Base-by-base conservation (phyloP, 2,888 invertebrate species). In the Pollenia amentaria region DNA sequence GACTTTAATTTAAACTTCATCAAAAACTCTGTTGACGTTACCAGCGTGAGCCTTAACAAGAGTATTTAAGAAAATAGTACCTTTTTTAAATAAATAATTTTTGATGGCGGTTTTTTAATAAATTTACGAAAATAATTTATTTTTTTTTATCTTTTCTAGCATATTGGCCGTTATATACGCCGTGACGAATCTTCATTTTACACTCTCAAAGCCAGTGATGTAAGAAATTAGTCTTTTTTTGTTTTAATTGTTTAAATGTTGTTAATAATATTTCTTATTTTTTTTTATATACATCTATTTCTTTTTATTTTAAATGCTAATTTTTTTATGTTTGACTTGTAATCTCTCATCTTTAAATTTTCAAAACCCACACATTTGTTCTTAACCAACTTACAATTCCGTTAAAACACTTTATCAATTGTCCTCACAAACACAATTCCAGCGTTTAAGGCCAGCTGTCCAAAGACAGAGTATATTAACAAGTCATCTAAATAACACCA, bases 101-200 rank as follows among this genome's bases (percentile, higher is more conserved):
- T 29, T 29, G 3, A 29, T 6, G 6, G 29, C 6, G 21, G 9
- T 11, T n/a, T n/a, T 3, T 3, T 18, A 21, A 12, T 14, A 29
- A 29, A 38, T 29, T 14, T 38, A 57, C 18, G 11, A 29, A 55
- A 48, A 14, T 21, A 11, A 14, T 57, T 29, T 53, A 65, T 14
- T 87, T 73, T 12, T n/a, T 64, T 44, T 69, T n/a, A 83, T 78
- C n/a, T n/a, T 42, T 90, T 90, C 0, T 80, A 93, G 93, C 90
- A 92, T 92, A 91, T 91, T 84, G 93, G 91, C 6, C 90, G 90
- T 40, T 93, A 93, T 46, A 90, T 92, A 78, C 89, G 91, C 16
- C 90, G 91, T 0, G 93, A 93, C 84, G 93, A 93, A 81, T 90
- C 90, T 11, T 89, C 92, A 40, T 88, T 93, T 29, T 90, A 89